Evolutionary conservation across 1,140 invertebrate genomes (phyloP).

Genomic region (Gryon sp.): DNA sequence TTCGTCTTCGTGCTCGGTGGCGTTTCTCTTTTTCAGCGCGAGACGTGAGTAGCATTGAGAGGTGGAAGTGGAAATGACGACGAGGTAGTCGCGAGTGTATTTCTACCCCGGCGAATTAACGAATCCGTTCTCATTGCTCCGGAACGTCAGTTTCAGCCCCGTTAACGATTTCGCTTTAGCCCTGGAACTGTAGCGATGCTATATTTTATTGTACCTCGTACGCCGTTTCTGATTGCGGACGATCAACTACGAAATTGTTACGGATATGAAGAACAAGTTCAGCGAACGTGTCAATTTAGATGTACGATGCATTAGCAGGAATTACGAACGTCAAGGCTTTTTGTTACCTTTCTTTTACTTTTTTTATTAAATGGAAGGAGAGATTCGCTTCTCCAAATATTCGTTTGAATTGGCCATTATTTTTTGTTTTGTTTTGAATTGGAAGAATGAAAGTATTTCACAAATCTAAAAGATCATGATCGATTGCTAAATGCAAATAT

Average conservation of each 20-base stretch:
- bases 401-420: neutral
- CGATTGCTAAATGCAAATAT: too few relatives aligned
- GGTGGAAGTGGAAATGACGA: constrained; percentile 19
- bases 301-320: constrained; percentile 22
- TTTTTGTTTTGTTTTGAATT: too few relatives aligned
- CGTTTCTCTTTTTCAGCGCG: constrained; percentile 26
- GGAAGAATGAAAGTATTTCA: too few relatives aligned
- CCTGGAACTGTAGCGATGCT: constrained; percentile 39
- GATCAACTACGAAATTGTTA: constrained; percentile 59
- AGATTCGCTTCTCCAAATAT: constrained; percentile 8
- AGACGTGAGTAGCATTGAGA: constrained; percentile 5
- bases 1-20: neutral
- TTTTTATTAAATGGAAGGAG: constrained; percentile 1
- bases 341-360: too few relatives aligned
- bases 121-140: constrained; percentile 63
- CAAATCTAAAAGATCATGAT: too few relatives aligned
- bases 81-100: constrained; percentile 39
- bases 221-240: constrained; percentile 52
- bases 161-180: constrained; percentile 58
- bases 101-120: constrained; percentile 67
- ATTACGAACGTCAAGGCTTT: constrained; percentile 1
- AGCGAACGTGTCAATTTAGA: constrained; percentile 42
- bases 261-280: constrained; percentile 53
- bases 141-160: constrained; percentile 55
- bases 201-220: constrained; percentile 39